Base-by-base conservation (phyloP, 2,888 invertebrate species). In the Hirtodrosophila alboralis region DNA sequence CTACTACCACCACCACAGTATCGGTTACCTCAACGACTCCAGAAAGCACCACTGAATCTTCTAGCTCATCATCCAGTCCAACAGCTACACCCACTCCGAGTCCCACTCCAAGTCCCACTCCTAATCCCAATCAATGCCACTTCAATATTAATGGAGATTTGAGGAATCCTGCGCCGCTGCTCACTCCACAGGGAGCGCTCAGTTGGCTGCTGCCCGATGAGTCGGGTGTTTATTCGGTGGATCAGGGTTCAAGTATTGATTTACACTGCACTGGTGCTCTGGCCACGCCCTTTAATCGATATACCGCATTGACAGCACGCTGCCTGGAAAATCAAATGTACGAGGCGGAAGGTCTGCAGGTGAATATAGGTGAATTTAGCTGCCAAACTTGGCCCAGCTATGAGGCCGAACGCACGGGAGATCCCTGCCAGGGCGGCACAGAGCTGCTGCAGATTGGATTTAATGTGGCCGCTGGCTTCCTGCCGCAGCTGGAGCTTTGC, bases 161-260 rank as follows among this genome's bases (percentile, higher is more conserved):
- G 0, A 87, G 49, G 2, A 79, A 93, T 65, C 93, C 93, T 0
- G 93, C 93, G 69, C 93, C 94, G 0, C 89, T 94, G 10, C 91
- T 93, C 60, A 86, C 94, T 0, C 89, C 88, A 30, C 86, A 90
- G 1, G 90, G 91, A 0, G 80, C 86, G 1, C 68, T 73, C 0
- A 73, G 79, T 8, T 86, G 89, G 72, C 28, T 89, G 2, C 18
- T 75, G n/a, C 89, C 90, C 1, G 71, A 81, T 9, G 30, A 76
- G 2, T 34, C 62, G 4, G 89, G 90, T 0, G 9, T 73, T 3
- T 84, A 88, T 4, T 64, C 57, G 3, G 45, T 90, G 0, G 54
- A 66, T 0, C 65, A 81, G 8, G 87, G 87, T 0, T 57, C 78
- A 5, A 52, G 75, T 21, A 72, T 90, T 13, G 89, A 90, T 10